Base-by-base conservation (phyloP, 2,113 vertebrate genomes). In the Setophaga petechia region DNA sequence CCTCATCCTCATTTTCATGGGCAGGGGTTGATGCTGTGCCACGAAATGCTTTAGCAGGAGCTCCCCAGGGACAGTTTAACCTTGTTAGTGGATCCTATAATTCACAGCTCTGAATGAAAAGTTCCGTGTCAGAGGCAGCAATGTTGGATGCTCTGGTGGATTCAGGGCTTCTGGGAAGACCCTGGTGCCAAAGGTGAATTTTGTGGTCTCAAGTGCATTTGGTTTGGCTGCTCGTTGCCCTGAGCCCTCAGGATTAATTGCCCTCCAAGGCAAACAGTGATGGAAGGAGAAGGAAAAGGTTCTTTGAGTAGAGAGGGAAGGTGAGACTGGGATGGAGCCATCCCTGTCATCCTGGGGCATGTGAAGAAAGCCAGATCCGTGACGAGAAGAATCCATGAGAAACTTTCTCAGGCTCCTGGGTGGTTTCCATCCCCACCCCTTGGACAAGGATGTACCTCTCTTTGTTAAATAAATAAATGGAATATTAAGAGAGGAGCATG, bases 361-460 rank as follows among this genome's bases (percentile, higher is more conserved):
- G 12, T 27, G 15, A 1, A 17, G 69, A 35, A 51, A 51, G 20
- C 21, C 7, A 20, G 4, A 11, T 35, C 27, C 46, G 24, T n/a
- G 66, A 25, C 0, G 17, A 83, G 58, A 30, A 51, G 31, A 3
- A 12, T 28, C n/a, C 11, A 2, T 43, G 73, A 72, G 54, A 41
- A 68, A 35, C 14, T 20, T 5, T 28, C 68, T 51, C 5, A 39
- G 65, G 63, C 12, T 13, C 20, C 59, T 47, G 6, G 1, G 12
- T 15, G 39, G 10, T 88, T 58, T 72, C 76, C 25, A 43, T 72
- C 37, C n/a, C 31, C 8, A 2, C 19, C 24, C 44, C 61, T 67
- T 0, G 4, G 13, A 1, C 2, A 3, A 24, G n/a, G 30, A 57
- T 5, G 0, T n/a, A 5, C 4, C 18, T 5, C 18, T 62, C 57